These are phyloP conservation scores for Tetranychus piercei DNA, from an alignment of 2,888 invertebrate species.

Conservation along the genomic window DNA sequence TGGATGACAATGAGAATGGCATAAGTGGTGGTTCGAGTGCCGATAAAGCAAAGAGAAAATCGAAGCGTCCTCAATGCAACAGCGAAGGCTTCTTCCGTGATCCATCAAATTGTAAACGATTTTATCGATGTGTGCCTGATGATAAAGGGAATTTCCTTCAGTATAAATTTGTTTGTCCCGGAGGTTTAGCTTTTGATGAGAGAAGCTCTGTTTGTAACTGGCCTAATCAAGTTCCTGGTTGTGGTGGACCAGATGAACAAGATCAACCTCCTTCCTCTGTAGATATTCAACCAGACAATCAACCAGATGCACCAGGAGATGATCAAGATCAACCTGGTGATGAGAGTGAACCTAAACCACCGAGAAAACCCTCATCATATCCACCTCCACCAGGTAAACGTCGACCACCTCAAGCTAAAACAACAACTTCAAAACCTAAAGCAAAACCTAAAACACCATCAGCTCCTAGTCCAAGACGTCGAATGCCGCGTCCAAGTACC, in stretches of 20 bases:
- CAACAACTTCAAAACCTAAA: not conserved
- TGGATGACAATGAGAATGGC: not conserved
- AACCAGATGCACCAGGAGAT: not conserved
- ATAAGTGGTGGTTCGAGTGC: not conserved
- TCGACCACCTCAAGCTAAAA: not conserved
- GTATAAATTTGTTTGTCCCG: conserved; percentile 45
- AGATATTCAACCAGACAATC: too few species aligned
- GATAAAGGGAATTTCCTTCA: not conserved
- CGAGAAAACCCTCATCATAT: not conserved
- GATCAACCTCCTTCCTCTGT: not conserved
- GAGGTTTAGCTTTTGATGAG: conserved; percentile 51
- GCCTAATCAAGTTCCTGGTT: conserved; percentile 53
- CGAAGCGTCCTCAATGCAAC: conserved; percentile 18
- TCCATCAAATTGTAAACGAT: conserved; percentile 26
- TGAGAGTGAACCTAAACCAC: not conserved
- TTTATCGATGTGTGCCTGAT: conserved; percentile 26
- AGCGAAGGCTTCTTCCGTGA: conserved; percentile 27
- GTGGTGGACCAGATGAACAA: conserved; percentile 35
- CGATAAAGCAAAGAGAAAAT: not conserved
- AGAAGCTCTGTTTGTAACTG: conserved; percentile 45
- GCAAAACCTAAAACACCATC: not conserved
- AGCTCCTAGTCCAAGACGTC: not conserved
- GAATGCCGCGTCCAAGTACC: not conserved
- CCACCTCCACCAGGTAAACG: not conserved
- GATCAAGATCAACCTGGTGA: not conserved